Base-by-base conservation (phyloP, 1,140 invertebrate genomes). In the Neelides sp. region DNA sequence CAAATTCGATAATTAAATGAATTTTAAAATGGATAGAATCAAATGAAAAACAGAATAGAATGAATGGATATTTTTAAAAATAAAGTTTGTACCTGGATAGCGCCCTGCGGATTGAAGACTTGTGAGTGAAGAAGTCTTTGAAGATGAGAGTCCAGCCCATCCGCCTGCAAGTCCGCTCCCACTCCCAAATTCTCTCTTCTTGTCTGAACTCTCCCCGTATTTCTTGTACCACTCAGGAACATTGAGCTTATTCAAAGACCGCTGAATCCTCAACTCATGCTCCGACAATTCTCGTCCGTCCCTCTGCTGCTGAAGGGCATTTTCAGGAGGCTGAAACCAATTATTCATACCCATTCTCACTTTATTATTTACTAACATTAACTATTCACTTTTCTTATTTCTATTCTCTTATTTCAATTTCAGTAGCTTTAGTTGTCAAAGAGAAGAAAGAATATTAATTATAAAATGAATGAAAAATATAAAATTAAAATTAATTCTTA, bases 151-250 rank as follows among this genome's bases (percentile, higher is more conserved):
- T 1, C 79, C 79, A 48, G 74, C 70, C 82, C 82, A 84, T 59
- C 79, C 73, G 24, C 56, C 44, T 68, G 56, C 62, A 63, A 58
- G 64, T 67, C 50, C 48, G 49, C 49, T 47, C 37, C 58, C 50
- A 61, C 48, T 54, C 39, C 50, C 41, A 55, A 69, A 70, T 19
- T 67, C 64, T 50, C 68, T 64, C 32, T 55, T 48, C 12, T 46
- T 49, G 19, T 49, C 50, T 7, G 37, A 46, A 26, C 50, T 30
- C 19, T 32, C 74, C 7, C 63, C 65, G 17, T 81, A 83, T 65
- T 85, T 85, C 68, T 85, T 88, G 73, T 86, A 90, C 91, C 91
- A 95, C 64, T 94, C 88, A 35, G 91, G 91, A 30, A 94, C 80
- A 70, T 91, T 89, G 47, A 95, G 77, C 61, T 87, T 85, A 67